Evolutionary conservation across 2,888 invertebrate species (phyloP), one percentile per base, ranked within the genome.

Genomic region (Choristoneura rosaceana): DNA sequence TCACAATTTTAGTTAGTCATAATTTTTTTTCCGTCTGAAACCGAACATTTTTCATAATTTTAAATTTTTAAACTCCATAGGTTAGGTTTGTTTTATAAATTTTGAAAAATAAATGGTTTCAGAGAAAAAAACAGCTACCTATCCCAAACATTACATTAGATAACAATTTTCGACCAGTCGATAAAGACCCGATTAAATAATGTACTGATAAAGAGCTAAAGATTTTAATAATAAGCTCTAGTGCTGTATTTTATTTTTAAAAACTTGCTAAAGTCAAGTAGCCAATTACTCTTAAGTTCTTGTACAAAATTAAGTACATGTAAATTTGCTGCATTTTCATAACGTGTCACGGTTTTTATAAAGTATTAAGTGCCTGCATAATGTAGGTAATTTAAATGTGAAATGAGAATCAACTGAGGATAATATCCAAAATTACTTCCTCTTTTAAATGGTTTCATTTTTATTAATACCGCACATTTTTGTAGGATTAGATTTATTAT

Each of bases 291-390:
- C 25, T 10, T 4, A 55, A 25, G 55, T 12, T 25, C 55, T 25
- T 25, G 25, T 25, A 55, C 12, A 25, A 25, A 52, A 55, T 55
- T 55, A 55, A 55, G 55, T 55, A 25, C 25, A 55, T 55, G 55
- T 25, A 55, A 55, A 55, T 55, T 55, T 25, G 3, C 55, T 12
- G 10, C 55, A 25, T 55, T 55, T 55, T 55, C 55, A 25, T 55
- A 25, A 17, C 25, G 9, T 55, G 9, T 10, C 25, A 10, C 25
- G 10, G 25, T 25, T 17, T 17, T 55, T 55, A 25, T 12, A 25
- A 12, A 4, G 55, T 55, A 55, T 25, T 55, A 25, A 25, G 55
- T 25, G 17, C 14, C 15, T 50, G n/a, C 14, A 9, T 52, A 17
- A 52, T 52, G 15, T 1, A 17, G 52, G 52, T 52, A 17, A 17